A percentile compares a stretch with the other conserved stretches of the same genome.
These are phyloP conservation scores for Mionectes olivaceus DNA, from an alignment of 2,797 vertebrate genomes.

Conservation along the genomic window DNA sequence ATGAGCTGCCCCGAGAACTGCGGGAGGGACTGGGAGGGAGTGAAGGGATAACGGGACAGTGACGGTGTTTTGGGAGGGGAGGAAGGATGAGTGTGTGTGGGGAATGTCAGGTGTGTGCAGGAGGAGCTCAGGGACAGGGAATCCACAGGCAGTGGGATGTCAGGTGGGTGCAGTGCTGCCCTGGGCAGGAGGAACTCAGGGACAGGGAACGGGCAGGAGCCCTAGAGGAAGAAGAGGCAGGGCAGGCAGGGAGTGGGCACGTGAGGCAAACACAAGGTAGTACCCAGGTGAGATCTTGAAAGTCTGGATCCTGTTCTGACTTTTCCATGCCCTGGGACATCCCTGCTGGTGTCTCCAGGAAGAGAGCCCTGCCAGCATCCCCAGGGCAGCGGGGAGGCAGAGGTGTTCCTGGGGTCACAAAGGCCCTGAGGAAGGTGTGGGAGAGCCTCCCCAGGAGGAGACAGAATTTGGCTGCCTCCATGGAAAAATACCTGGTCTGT, in stretches of 20 bases:
- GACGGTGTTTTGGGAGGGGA: slow-evolving; percentile 38
- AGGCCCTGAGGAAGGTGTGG: neutral
- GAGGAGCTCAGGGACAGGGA: slow-evolving; percentile 58
- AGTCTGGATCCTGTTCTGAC: neutral
- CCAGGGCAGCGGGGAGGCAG: neutral
- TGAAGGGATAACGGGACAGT: neutral
- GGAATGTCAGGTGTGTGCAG: neutral
- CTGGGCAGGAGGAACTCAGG: neutral
- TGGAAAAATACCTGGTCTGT: slow-evolving; percentile 57
- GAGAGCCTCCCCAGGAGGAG: neutral
- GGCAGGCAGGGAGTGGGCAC: neutral
- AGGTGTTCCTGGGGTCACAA: neutral
- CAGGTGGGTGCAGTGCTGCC: neutral
- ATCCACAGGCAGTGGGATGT: neutral
- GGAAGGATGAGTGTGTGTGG: neutral
- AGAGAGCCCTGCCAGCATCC: accelerated
- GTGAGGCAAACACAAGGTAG: neutral
- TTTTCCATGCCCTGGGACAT: neutral
- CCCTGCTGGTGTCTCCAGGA: neutral
- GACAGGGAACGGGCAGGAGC: neutral
- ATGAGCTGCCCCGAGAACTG: accelerated
- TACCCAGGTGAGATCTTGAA: neutral
- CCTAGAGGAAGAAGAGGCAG: neutral
- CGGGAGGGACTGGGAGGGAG: neutral
- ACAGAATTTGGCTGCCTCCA: slow-evolving; percentile 47